Percentiles rank a stretch among this genome's conserved stretches.
These are phyloP conservation scores for Montipora capitata DNA, from an alignment of 92 coral and sea anemone species.

Conservation along the genomic window DNA sequence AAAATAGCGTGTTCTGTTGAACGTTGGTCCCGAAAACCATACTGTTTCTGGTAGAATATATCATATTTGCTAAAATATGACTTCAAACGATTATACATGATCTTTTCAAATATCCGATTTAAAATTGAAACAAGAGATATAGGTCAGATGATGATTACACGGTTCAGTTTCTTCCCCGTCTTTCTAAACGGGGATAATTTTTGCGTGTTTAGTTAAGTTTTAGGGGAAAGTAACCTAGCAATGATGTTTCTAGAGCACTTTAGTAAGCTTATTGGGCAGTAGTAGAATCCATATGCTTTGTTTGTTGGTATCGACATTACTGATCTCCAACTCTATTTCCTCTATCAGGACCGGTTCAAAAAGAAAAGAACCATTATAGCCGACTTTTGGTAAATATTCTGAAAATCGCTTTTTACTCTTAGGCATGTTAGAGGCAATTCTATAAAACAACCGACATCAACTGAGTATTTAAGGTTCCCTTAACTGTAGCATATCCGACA, in stretches of 20 bases:
- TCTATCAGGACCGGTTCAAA: constrained; percentile 8
- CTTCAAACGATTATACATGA: constrained; percentile 52
- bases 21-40: constrained; percentile 12
- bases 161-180: constrained; percentile 61
- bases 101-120: constrained; percentile 65
- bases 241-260: constrained; percentile 59
- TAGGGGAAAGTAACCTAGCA: constrained; percentile 45
- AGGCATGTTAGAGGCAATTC: neutral
- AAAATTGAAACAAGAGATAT: constrained; percentile 71
- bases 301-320: constrained; percentile 33
- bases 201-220: constrained; percentile 57
- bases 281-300: constrained; percentile 61
- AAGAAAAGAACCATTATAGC: constrained; percentile 2
- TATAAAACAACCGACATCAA: neutral
- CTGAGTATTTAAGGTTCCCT: too few species aligned
- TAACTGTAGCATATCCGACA: too few species aligned
- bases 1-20: constrained; percentile 38
- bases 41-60: constrained; percentile 24
- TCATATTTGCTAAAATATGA: constrained; percentile 31
- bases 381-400: neutral
- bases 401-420: neutral
- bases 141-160: constrained; percentile 60
- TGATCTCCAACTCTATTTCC: constrained; percentile 29
- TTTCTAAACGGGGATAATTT: constrained; percentile 67
- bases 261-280: constrained; percentile 52